Evolutionary conservation across 2,797 vertebrate genomes (phyloP).

Genomic region (Enteromius trimaculatus): DNA sequence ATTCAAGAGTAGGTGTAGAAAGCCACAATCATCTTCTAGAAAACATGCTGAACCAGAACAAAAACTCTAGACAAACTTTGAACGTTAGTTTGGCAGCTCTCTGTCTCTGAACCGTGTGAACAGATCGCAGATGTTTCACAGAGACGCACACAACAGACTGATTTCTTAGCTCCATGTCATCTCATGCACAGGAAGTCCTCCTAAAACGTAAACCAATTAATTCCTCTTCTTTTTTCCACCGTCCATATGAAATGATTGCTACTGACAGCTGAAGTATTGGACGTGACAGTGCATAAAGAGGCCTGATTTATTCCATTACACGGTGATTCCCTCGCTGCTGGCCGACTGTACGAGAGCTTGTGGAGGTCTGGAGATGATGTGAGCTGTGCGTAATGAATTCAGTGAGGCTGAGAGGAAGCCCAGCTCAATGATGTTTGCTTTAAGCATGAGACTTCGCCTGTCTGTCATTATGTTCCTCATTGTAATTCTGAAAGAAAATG

Average conservation of each 20-base stretch:
- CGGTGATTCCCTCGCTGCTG: slow-evolving; percentile 55
- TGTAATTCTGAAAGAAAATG: not conserved
- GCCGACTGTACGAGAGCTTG: slow-evolving; percentile 51
- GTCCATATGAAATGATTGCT: slow-evolving; percentile 28
- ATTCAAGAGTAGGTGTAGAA: slow-evolving; percentile 18
- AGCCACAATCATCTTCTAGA: not conserved
- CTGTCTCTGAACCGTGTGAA: not conserved
- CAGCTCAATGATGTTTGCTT: slow-evolving; percentile 53
- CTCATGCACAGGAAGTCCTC: slow-evolving; percentile 23
- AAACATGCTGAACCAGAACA: not conserved
- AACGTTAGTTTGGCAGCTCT: not conserved
- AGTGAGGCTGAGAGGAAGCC: slow-evolving; percentile 58
- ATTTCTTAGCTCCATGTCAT: not conserved
- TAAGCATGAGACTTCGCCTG: slow-evolving; percentile 29
- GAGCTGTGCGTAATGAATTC: slow-evolving; percentile 52
- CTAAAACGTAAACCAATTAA: slow-evolving; percentile 17
- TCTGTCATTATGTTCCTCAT: slow-evolving; percentile 25
- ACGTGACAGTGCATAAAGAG: slow-evolving; percentile 71
- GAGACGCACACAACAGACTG: not conserved
- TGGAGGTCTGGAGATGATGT: slow-evolving; percentile 47
- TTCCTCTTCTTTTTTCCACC: slow-evolving; percentile 21
- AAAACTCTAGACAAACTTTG: not conserved
- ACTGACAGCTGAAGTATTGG: slow-evolving; percentile 70
- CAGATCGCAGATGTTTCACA: not conserved
- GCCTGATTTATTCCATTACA: slow-evolving; percentile 71